phyloP scores from a whole-genome alignment of 2,888 invertebrate genomes.

The Callimorpha dominula region DNA sequence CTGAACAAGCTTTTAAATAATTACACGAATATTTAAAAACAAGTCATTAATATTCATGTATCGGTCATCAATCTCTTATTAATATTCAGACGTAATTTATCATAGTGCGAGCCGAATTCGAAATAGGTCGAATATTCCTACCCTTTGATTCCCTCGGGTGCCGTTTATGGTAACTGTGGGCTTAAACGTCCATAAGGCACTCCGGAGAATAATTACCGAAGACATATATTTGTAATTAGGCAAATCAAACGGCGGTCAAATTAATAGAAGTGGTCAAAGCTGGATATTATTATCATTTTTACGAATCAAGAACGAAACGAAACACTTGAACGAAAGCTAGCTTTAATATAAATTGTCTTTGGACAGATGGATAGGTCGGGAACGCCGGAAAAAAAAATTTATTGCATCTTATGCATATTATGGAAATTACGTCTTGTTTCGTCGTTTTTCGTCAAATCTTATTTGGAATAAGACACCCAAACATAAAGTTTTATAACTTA shows the following conservation, averaged over 20 bases:
- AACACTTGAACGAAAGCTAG: too few species aligned
- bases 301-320: too few species aligned
- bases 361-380: too few species aligned
- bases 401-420: too few species aligned
- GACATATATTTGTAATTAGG: background rate
- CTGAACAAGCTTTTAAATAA: background rate
- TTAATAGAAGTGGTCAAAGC: background rate
- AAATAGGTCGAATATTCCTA: conserved; percentile 4
- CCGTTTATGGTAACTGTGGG: background rate
- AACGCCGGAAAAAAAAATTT: too few species aligned
- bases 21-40: conserved; percentile 10
- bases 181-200: background rate
- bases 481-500: too few species aligned
- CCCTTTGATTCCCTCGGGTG: conserved; percentile 11
- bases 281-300: background rate
- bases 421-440: too few species aligned
- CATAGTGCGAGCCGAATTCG: conserved; percentile 2
- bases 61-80: conserved; percentile 11
- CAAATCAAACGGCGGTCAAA: background rate
- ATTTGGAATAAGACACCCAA: too few species aligned
- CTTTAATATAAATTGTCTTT: too few species aligned
- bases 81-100: conserved; percentile 9
- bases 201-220: conserved; percentile 6
- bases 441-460: too few species aligned
- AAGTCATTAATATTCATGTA: conserved; percentile 7